Conservation (phyloP, 2,888 invertebrate genomes). For the Xestoiulus laeticollis region DNA sequence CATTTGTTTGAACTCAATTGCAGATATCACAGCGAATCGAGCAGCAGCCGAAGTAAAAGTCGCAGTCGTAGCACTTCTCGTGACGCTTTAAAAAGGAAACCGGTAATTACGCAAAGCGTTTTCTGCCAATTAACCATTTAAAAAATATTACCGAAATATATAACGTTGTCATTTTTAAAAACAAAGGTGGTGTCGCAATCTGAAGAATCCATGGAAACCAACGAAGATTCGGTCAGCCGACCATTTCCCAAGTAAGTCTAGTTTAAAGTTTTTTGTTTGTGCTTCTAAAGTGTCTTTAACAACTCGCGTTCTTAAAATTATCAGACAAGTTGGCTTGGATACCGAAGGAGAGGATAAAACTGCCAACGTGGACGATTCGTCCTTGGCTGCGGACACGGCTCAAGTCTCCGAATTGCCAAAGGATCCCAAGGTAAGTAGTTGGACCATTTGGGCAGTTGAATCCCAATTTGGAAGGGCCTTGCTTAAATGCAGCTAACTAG, state of each 20-base stretch:
- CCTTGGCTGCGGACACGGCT: not conserved
- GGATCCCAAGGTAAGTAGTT: slow-evolving; percentile 35
- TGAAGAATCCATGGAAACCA: slow-evolving; percentile 46
- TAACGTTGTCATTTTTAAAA: not conserved
- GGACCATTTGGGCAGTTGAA: not conserved
- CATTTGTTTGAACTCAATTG: not conserved
- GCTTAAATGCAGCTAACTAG: not conserved
- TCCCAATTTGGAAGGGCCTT: slow-evolving; percentile 9
- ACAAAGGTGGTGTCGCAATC: slow-evolving; percentile 10
- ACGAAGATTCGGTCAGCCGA: slow-evolving; percentile 47
- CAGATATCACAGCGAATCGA: slow-evolving; percentile 1
- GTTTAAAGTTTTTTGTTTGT: not conserved
- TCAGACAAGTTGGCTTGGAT: not conserved
- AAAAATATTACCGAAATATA: not conserved
- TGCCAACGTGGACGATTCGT: slow-evolving; percentile 26
- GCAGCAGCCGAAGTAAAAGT: slow-evolving; percentile 23
- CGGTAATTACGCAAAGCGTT: not conserved
- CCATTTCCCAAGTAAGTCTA: slow-evolving; percentile 11
- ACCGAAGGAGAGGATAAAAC: slow-evolving; percentile 42
- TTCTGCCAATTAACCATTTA: no score
- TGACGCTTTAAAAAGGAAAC: not conserved
- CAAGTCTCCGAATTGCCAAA: not conserved
- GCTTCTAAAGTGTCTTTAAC: not conserved
- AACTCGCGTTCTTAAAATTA: not conserved
- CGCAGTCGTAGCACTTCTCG: slow-evolving; percentile 30